These are phyloP conservation scores for Catostylus mosaicus DNA, from an alignment of 30 jellyfish, hydroid and myxozoan species.

Conservation along the genomic window DNA sequence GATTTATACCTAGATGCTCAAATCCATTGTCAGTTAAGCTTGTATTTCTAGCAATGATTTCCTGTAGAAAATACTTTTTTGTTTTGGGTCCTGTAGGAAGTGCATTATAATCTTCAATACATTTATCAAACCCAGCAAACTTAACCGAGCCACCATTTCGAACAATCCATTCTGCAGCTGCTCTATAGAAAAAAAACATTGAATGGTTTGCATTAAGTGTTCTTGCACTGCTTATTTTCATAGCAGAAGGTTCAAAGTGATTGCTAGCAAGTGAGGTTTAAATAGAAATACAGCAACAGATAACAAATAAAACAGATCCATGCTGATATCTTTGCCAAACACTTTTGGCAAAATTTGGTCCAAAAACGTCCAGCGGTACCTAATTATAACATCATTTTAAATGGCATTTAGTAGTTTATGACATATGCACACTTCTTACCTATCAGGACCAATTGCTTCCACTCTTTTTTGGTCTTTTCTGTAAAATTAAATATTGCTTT, in stretches of 20 bases:
- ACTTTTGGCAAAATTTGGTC: too few species aligned
- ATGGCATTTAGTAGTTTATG: too few species aligned
- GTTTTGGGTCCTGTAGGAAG: conserved; percentile 62
- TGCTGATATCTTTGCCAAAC: too few species aligned
- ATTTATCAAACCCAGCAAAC: conserved; percentile 65
- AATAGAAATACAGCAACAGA: too few species aligned
- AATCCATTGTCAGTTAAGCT: conserved; percentile 81
- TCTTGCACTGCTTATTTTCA: too few species aligned
- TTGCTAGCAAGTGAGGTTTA: too few species aligned
- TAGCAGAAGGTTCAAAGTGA: too few species aligned
- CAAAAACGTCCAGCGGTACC: too few species aligned
- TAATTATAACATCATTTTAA: too few species aligned
- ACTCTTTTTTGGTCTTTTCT: conserved; percentile 80
- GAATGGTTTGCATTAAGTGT: background rate
- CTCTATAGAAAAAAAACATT: conserved; percentile 36
- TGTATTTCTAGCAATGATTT: conserved; percentile 67
- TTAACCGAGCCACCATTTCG: conserved; percentile 88
- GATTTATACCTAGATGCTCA: conserved; percentile 84
- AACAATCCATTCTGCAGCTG: conserved; percentile 94
- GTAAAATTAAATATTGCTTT: conserved; percentile 1
- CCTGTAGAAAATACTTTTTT: conserved; percentile 31
- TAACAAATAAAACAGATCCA: too few species aligned
- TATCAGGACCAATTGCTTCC: conserved; percentile 88
- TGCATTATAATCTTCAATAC: conserved; percentile 53
- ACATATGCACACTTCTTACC: too few species aligned